Conservation (phyloP, 2,797 vertebrate species). For the Ateles fusciceps region DNA sequence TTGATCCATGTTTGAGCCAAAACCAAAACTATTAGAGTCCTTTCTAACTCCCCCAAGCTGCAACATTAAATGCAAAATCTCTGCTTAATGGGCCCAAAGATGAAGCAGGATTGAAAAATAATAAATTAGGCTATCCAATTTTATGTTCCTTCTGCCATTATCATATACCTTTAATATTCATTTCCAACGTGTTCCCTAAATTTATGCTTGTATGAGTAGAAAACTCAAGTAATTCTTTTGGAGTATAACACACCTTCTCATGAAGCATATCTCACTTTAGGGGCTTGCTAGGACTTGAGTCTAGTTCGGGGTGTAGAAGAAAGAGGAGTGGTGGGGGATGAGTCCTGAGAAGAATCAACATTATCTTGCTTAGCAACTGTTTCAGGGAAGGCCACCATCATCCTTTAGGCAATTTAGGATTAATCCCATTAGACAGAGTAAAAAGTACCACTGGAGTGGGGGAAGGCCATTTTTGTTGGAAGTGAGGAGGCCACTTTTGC, state of each 20-base stretch:
- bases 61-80: not conserved
- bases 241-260: not conserved
- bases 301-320: not conserved
- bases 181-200: not conserved
- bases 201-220: not conserved
- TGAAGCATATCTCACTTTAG: not conserved
- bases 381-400: not conserved
- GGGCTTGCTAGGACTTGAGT: not conserved
- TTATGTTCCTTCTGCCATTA: not conserved
- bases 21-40: not conserved
- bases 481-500: not conserved
- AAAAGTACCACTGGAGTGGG: not conserved
- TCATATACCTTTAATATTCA: not conserved
- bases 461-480: not conserved
- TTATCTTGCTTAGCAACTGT: not conserved
- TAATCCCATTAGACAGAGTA: not conserved
- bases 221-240: not conserved
- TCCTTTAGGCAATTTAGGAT: not conserved
- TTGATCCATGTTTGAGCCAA: not conserved
- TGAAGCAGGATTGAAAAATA: too few relatives aligned
- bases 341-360: not conserved
- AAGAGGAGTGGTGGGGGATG: not conserved
- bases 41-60: not conserved
- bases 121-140: not conserved
- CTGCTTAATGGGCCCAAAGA: not conserved